A percentile compares a stretch with the other conserved stretches of the same genome.
Conservation (phyloP, 1,140 invertebrate species). For the Cydia strobilella region DNA sequence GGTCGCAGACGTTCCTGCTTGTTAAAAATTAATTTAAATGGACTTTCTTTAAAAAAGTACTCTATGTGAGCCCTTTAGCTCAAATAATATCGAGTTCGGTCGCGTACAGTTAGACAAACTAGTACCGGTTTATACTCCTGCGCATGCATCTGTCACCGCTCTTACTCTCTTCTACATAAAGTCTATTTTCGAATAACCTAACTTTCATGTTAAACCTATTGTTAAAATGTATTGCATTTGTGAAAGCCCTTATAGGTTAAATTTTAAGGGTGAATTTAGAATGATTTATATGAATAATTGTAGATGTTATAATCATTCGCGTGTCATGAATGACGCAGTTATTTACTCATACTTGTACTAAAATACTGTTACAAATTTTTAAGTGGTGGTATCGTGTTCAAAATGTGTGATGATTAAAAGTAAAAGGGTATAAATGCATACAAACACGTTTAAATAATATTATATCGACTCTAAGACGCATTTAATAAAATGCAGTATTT, state of each 20-base stretch:
- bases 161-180: not conserved
- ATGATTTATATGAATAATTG: conserved; percentile 3
- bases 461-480: too few species aligned
- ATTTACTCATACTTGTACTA: conserved; percentile 11
- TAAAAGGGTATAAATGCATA: too few species aligned
- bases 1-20: too few species aligned
- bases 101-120: conserved; percentile 15
- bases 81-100: conserved; percentile 18
- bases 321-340: conserved; percentile 9
- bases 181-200: not conserved
- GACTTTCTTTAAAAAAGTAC: not conserved
- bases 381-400: not conserved
- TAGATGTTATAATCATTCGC: not conserved
- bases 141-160: not conserved
- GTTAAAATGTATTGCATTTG: not conserved
- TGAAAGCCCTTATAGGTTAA: not conserved
- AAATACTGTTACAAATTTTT: not conserved
- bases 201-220: not conserved
- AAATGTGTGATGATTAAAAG: too few species aligned
- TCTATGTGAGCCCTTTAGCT: conserved; percentile 2
- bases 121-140: conserved; percentile 11
- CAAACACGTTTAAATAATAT: too few species aligned
- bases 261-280: not conserved
- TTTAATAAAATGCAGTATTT: too few species aligned
- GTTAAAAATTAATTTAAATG: too few species aligned